Percentiles rank a stretch among this genome's conserved stretches.
These are phyloP conservation scores for Clarias macrocephalus DNA, from an alignment of 2,113 vertebrate species.

Conservation along the genomic window DNA sequence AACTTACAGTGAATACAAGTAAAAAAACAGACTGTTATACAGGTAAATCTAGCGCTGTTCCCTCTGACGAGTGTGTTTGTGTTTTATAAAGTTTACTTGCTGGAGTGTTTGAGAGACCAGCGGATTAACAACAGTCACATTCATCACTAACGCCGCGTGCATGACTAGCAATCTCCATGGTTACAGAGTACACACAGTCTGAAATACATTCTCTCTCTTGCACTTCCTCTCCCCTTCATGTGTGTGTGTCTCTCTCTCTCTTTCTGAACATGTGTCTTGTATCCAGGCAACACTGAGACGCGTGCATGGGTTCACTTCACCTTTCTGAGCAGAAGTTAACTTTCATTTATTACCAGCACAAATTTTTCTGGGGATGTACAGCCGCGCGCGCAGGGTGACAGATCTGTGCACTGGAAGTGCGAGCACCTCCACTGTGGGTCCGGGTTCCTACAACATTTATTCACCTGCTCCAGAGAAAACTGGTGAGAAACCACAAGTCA, in stretches of 20 bases:
- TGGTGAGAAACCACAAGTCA: slow-evolving; percentile 51
- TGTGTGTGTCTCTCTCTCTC: neutral
- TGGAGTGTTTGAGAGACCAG: neutral
- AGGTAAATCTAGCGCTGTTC: too few relatives aligned
- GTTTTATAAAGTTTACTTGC: neutral
- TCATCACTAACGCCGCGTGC: neutral
- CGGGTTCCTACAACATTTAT: slow-evolving; percentile 65
- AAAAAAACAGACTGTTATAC: neutral
- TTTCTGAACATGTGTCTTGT: neutral
- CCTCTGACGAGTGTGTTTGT: neutral
- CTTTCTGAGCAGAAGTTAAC: neutral
- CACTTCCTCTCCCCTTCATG: too few relatives aligned
- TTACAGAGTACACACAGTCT: neutral
- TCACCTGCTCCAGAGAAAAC: neutral
- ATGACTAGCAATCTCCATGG: neutral
- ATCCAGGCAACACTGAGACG: slow-evolving; percentile 42
- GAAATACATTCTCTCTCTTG: neutral
- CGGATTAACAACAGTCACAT: neutral
- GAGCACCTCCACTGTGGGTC: slow-evolving; percentile 61
- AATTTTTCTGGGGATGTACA: slow-evolving; percentile 59
- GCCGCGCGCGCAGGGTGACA: slow-evolving; percentile 63
- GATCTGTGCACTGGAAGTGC: slow-evolving; percentile 24
- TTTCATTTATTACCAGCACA: neutral
- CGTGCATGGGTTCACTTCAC: neutral
- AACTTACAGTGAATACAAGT: neutral